Base-by-base conservation (phyloP, 2,797 vertebrate species). In the Todus mexicanus region DNA sequence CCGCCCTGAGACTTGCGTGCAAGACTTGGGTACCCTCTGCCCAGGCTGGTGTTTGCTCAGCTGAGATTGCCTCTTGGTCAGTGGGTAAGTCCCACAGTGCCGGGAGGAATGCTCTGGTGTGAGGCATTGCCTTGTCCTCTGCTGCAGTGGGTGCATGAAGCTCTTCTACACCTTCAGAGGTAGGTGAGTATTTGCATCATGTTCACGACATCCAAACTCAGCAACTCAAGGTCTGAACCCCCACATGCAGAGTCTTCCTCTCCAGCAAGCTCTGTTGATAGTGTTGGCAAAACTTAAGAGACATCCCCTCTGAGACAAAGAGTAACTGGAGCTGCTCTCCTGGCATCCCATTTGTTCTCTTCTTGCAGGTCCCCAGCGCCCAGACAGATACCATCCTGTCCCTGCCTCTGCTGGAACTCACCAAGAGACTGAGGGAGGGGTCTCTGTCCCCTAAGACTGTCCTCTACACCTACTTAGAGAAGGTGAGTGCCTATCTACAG, bases 391-490 rank as follows among this genome's bases (percentile, higher is more conserved):
- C 35, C 35, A 98, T 98, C 86, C 85, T 98, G 83, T 95, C 94
- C 11, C 91, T 99, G 83, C 94, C 98, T 4, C 88, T 99, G 78
- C 35, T 93, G 53, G 97, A 98, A 91, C 91, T 99, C 84, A 87
- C 89, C 37, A 75, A 90, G 66, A 95, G 92, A 45, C 96, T 99
- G 43, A 92, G 7, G 87, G 92, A 98, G 4, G 98, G 97, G 7
- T 96, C 93, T 7, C 94, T 99, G 88, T 97, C 77, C 76, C 98
- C 98, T 1, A 97, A 96, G 38, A 96, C 96, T 1, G 97, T 98
- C 66, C 97, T 99, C 50, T 97, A 98, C 73, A 84, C 98, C 47
- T 99, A 98, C 76, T 64, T 99, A 95, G 98, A 98, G 92, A 98
- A 99, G 98, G 98, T 99, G 42, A 85, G 69, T 42, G 12, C 53